These are phyloP conservation scores for Pantherophis guttatus DNA, from an alignment of 2,113 vertebrate genomes.

Conservation along the genomic window DNA sequence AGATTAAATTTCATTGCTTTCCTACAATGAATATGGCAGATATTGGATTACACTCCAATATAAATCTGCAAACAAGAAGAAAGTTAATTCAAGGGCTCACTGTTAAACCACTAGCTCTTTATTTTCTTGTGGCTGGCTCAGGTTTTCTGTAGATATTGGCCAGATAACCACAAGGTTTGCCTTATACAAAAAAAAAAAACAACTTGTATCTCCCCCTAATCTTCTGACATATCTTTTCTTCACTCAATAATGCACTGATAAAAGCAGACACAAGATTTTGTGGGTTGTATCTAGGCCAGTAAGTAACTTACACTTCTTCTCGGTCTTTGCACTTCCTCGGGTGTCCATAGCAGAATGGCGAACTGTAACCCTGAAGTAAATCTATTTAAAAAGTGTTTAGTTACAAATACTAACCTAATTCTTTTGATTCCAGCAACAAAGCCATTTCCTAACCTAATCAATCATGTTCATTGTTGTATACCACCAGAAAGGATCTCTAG, in stretches of 20 bases:
- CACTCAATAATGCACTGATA: neutral
- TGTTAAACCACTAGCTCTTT: neutral
- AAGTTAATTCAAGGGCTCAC: neutral
- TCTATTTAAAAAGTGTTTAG: neutral
- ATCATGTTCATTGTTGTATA: neutral
- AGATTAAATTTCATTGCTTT: neutral
- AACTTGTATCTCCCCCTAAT: neutral
- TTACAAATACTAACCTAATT: neutral
- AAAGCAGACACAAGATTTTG: neutral
- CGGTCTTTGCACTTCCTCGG: neutral
- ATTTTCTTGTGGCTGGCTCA: neutral
- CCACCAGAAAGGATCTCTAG: neutral
- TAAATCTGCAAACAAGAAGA: neutral
- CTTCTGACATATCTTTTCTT: neutral
- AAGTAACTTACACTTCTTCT: neutral
- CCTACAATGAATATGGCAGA: neutral
- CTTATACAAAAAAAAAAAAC: neutral
- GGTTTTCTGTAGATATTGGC: neutral
- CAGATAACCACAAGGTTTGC: neutral
- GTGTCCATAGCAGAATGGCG: neutral
- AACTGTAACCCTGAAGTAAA: neutral
- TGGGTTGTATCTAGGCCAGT: neutral
- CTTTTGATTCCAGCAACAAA: neutral
- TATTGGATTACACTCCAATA: neutral
- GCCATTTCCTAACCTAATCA: neutral